These are phyloP conservation scores for Eclectus roratus DNA, from an alignment of 2,113 vertebrate species.

Conservation along the genomic window DNA sequence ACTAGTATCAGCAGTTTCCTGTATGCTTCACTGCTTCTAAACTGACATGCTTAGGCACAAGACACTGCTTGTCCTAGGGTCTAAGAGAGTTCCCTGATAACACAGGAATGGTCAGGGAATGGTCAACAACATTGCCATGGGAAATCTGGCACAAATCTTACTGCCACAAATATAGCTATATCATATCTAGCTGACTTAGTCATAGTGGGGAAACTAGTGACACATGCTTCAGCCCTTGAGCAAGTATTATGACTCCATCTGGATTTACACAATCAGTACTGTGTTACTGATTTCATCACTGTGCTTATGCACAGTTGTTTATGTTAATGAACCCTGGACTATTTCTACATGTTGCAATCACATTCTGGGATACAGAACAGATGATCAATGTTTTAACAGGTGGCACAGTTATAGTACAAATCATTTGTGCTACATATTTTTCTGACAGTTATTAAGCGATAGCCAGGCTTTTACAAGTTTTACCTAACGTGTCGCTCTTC, in stretches of 20 bases:
- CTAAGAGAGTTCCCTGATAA: neutral
- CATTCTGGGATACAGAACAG: neutral
- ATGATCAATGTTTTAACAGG: neutral
- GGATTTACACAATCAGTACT: neutral
- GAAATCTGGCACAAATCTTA: neutral
- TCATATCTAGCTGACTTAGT: neutral
- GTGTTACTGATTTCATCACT: neutral
- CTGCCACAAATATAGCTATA: neutral
- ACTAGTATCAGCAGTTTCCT: neutral
- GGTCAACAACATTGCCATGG: neutral
- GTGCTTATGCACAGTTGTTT: neutral
- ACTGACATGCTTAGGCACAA: neutral
- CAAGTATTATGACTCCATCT: neutral
- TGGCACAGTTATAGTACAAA: neutral
- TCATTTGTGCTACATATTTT: too few species aligned
- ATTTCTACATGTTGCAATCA: neutral
- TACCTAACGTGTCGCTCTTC: too few species aligned
- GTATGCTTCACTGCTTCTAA: neutral
- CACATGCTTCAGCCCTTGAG: neutral
- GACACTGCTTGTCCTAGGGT: neutral
- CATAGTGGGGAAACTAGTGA: neutral
- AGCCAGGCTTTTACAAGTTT: too few species aligned
- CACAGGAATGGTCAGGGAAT: neutral
- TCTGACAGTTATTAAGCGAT: too few species aligned
- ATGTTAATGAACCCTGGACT: neutral